These are phyloP conservation scores for Hemiprocne comata DNA, from an alignment of 2,113 vertebrate genomes.

Conservation along the genomic window DNA sequence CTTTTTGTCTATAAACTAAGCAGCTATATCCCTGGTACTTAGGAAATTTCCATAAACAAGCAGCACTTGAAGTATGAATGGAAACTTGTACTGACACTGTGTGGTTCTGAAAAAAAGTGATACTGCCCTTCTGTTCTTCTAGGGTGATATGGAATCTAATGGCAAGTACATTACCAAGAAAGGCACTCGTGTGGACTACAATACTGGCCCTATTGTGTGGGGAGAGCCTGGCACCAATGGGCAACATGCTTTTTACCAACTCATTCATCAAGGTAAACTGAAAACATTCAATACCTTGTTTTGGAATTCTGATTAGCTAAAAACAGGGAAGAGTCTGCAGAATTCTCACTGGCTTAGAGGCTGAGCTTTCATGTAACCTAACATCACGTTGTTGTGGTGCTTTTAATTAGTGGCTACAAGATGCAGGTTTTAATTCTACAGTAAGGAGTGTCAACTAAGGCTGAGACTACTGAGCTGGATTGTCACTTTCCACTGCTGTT, in stretches of 20 bases:
- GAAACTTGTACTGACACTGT: not conserved
- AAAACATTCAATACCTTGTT: not conserved
- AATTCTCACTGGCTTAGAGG: not conserved
- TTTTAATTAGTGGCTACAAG: not conserved
- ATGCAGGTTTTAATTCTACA: not conserved
- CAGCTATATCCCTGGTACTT: not conserved
- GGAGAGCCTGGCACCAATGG: slow-evolving; percentile 97
- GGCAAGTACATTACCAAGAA: slow-evolving; percentile 93
- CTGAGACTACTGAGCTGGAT: not conserved
- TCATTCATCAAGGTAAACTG: slow-evolving; percentile 92
- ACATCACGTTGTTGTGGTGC: not conserved
- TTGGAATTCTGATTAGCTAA: not conserved
- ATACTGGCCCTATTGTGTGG: slow-evolving; percentile 95
- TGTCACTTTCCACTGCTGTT: not conserved
- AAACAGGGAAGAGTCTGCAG: not conserved
- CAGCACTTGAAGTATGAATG: not conserved
- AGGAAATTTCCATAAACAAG: rapidly evolving
- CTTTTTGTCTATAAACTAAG: not conserved
- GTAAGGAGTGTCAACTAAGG: not conserved
- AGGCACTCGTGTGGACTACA: slow-evolving; percentile 85
- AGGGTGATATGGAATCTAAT: slow-evolving; percentile 99
- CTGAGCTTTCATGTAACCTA: not conserved
- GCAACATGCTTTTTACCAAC: slow-evolving; percentile 98
- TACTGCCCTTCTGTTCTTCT: not conserved
- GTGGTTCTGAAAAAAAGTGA: not conserved